A percentile compares a stretch with the other conserved stretches of the same genome.
These are phyloP conservation scores for Rallus crepitans DNA, from an alignment of 2,797 vertebrate genomes.

Conservation along the genomic window DNA sequence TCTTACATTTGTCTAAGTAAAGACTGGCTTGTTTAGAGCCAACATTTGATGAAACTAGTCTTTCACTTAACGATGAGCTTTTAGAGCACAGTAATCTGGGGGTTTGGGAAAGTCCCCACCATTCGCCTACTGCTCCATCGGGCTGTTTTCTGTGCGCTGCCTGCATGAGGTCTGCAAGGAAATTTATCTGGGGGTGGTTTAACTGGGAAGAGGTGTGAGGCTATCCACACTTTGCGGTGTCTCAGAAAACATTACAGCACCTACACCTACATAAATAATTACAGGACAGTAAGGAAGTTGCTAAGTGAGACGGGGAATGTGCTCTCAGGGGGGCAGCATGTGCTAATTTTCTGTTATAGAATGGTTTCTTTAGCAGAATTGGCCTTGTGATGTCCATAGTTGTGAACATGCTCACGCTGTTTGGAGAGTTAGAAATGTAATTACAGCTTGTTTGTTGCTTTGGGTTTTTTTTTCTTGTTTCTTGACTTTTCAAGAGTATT, in stretches of 20 bases:
- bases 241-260: neutral
- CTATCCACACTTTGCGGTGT: neutral
- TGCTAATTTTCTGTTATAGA: neutral
- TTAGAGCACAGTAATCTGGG: neutral
- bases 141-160: neutral
- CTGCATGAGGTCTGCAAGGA: neutral
- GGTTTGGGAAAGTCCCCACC: neutral
- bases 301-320: neutral
- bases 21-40: neutral
- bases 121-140: accelerated
- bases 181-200: neutral
- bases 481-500: neutral
- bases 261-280: constrained; percentile 5
- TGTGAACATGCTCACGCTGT: neutral
- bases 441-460: neutral
- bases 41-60: neutral
- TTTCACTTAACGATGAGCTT: neutral
- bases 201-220: neutral
- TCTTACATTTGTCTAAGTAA: neutral
- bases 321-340: neutral
- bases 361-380: neutral
- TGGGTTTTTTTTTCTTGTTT: neutral
- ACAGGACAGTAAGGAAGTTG: neutral
- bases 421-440: neutral
- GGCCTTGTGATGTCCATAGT: neutral